Base-by-base conservation (phyloP, 23 tunicate genomes). In the Halocynthia roretzi region DNA sequence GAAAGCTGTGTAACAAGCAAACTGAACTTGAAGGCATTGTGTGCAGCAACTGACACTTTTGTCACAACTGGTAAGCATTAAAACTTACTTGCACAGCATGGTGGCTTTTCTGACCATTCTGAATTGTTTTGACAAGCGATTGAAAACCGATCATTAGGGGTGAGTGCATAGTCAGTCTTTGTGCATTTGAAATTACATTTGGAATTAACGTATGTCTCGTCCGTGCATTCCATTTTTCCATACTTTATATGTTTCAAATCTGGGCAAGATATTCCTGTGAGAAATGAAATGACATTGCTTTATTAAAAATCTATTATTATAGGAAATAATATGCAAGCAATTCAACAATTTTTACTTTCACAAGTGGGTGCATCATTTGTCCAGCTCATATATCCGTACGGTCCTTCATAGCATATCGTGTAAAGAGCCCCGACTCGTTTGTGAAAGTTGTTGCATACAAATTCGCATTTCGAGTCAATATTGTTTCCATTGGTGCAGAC, bases 81-180 rank as follows among this genome's bases (percentile, higher is more conserved):
- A 1, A 7, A 56, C 86, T 83, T 61, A 89, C 96, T 80, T 80
- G 96, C 87, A 76, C 96, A 89, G 73, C 96, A 89, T 55, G 96
- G 96, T 6, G 80, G 69, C 7, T 84, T 85, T 44, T 50, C 50
- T 52, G 81, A 62, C 96, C 96, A 89, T 61, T 78, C 82, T 52
- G 68, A 76, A 40, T 56, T 49, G n/a, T 58, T 54, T 53, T 53
- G 50, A 53, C 78, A 74, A 8, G 62, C 56, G 10, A 56, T 53
- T 40, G 50, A 14, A 48, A 21, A 22, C 11, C 60, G 60, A 21
- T 22, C 56, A 48, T 53, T 20, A 0, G 78, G 78, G 56, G 55
- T 5, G 62, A 74, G 78, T 56, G 8, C 18, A 64, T 74, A 54
- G 56, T 74, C 56, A 0, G 20, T 18, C 56, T 22, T 64, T 21